A percentile compares a stretch with the other conserved stretches of the same genome.
Conservation (phyloP, 2,797 vertebrate species). For the Glyptemys insculpta region DNA sequence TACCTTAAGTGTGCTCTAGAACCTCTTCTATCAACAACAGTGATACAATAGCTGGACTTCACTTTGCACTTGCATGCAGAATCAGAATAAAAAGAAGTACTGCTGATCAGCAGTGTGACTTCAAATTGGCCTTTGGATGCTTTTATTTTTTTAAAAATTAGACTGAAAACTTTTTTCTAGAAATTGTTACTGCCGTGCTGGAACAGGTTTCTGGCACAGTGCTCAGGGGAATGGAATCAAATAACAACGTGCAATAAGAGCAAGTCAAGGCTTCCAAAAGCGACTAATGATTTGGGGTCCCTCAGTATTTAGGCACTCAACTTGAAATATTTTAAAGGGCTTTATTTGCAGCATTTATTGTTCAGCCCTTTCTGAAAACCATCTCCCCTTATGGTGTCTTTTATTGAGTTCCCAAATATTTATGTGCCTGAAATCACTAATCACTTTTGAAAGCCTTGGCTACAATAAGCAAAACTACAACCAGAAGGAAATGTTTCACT, state of each 20-base stretch:
- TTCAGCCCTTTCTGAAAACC: neutral
- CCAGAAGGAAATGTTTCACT: neutral
- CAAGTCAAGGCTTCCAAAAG: neutral
- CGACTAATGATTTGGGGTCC: neutral
- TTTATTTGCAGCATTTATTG: neutral
- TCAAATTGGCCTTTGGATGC: neutral
- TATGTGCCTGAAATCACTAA: neutral
- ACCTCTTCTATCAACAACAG: neutral
- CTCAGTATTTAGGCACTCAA: neutral
- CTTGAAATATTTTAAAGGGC: neutral
- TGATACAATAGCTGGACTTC: neutral
- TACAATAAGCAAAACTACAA: neutral
- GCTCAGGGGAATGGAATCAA: neutral
- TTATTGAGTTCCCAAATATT: neutral
- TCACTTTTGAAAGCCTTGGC: neutral
- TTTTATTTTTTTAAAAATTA: neutral
- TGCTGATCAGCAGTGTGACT: neutral
- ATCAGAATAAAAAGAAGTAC: neutral
- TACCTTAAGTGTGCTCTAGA: neutral
- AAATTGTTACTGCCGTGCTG: neutral
- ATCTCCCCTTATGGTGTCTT: fast-evolving
- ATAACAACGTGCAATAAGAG: neutral
- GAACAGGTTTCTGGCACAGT: neutral
- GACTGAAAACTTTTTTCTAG: neutral
- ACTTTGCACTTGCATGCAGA: neutral